phyloP scores from a whole-genome alignment of 2,113 vertebrate genomes.

The Urocolius indicus region DNA sequence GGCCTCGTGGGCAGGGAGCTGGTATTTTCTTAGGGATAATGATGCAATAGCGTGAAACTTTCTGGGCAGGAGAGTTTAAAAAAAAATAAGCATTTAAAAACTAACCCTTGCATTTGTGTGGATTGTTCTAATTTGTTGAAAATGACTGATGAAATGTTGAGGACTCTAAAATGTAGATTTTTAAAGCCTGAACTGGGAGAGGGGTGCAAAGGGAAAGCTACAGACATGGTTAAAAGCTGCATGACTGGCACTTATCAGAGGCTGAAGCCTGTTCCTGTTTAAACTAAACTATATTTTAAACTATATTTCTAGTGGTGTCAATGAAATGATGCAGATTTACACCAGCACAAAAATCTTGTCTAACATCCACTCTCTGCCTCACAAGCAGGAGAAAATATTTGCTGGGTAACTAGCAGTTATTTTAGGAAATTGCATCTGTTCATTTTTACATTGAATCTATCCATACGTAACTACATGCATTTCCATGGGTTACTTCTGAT shows the following conservation, averaged over 20 bases:
- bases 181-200: not conserved
- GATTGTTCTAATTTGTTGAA: not conserved
- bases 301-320: not conserved
- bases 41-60: not conserved
- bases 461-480: constrained; percentile 31
- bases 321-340: not conserved
- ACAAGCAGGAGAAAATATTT: not conserved
- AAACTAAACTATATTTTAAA: no score
- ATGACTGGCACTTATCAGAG: not conserved
- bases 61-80: not conserved
- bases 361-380: not conserved
- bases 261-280: not conserved
- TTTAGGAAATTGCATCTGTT: not conserved
- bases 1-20: not conserved
- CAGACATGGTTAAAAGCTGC: not conserved
- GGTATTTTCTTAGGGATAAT: not conserved
- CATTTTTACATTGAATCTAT: not conserved
- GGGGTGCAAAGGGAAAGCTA: not conserved
- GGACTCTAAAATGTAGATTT: not conserved
- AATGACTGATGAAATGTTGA: not conserved
- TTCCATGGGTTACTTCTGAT: constrained; percentile 48
- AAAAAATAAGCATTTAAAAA: not conserved
- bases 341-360: not conserved
- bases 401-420: not conserved
- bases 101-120: not conserved